phyloP scores from a whole-genome alignment of 2,888 invertebrate genomes.

The Schrankia costaestrigalis region DNA sequence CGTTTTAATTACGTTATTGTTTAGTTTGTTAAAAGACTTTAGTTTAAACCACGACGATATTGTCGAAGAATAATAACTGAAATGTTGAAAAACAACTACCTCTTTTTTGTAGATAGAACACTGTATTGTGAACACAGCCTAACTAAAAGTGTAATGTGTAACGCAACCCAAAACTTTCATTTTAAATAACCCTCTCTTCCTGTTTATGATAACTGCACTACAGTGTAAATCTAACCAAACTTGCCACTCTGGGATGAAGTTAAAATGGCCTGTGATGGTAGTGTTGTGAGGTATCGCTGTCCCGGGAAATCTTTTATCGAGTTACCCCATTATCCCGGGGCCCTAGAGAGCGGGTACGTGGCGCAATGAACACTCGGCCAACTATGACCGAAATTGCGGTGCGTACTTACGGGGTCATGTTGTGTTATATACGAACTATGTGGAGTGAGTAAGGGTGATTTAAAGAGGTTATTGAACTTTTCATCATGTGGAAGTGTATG shows the following conservation, averaged over 20 bases:
- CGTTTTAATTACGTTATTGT: too few relatives aligned
- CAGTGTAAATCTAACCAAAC: conserved; percentile 32
- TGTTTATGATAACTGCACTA: conserved; percentile 34
- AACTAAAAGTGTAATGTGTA: too few relatives aligned
- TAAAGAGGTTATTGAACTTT: too few relatives aligned
- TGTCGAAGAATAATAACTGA: too few relatives aligned
- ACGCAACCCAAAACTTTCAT: conserved; percentile 6
- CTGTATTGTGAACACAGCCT: too few relatives aligned
- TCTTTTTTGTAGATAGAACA: too few relatives aligned
- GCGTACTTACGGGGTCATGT: conserved; percentile 17
- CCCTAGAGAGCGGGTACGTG: conserved; percentile 25
- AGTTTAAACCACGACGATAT: too few relatives aligned
- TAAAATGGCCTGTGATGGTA: conserved; percentile 37
- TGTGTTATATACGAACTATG: conserved; percentile 15
- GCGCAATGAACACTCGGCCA: conserved; percentile 25
- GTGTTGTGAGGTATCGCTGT: conserved; percentile 49
- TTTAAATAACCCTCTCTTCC: conserved; percentile 5
- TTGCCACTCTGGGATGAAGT: conserved; percentile 37
- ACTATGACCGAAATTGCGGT: conserved; percentile 25
- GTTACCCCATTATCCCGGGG: conserved; percentile 60
- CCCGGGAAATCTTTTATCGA: conserved; percentile 77
- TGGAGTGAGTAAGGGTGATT: conserved; percentile 1
- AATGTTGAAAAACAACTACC: too few relatives aligned
- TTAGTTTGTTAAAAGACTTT: too few relatives aligned
- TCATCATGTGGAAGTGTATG: too few relatives aligned